These are phyloP conservation scores for Tyrannus savana DNA, from an alignment of 2,113 vertebrate species.

Conservation along the genomic window DNA sequence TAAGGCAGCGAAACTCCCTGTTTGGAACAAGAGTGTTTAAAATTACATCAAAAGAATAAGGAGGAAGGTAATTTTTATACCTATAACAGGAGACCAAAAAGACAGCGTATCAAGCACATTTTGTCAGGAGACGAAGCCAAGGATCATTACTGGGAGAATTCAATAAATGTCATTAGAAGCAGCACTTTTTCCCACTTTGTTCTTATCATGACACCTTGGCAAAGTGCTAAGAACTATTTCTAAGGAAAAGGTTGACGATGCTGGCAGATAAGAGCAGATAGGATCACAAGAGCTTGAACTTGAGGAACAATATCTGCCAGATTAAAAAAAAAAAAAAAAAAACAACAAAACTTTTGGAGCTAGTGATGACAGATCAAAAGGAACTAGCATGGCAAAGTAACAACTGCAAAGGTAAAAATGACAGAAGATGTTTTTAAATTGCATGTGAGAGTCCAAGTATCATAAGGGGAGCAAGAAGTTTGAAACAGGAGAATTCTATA, in stretches of 20 bases:
- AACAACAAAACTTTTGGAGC: not conserved
- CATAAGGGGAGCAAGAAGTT: not conserved
- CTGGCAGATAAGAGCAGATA: not conserved
- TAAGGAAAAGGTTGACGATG: not conserved
- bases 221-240: not conserved
- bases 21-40: not conserved
- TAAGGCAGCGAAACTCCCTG: not conserved
- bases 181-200: not conserved
- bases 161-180: not conserved
- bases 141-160: not conserved
- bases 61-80: not conserved
- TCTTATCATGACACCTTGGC: conserved; percentile 8
- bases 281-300: not conserved
- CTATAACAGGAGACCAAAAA: not conserved
- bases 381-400: not conserved
- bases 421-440: not conserved
- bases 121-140: not conserved
- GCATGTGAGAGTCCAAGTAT: not conserved
- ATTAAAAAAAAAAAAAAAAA: not conserved
- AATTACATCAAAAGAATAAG: not conserved
- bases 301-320: not conserved
- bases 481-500: not conserved
- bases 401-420: not conserved
- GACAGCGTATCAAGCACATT: not conserved
- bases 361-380: not conserved